Percentiles rank a stretch among this genome's conserved stretches.
Evolutionary conservation across 2,113 vertebrate genomes (phyloP).

Genomic region (Benitochromis conjunctus): DNA sequence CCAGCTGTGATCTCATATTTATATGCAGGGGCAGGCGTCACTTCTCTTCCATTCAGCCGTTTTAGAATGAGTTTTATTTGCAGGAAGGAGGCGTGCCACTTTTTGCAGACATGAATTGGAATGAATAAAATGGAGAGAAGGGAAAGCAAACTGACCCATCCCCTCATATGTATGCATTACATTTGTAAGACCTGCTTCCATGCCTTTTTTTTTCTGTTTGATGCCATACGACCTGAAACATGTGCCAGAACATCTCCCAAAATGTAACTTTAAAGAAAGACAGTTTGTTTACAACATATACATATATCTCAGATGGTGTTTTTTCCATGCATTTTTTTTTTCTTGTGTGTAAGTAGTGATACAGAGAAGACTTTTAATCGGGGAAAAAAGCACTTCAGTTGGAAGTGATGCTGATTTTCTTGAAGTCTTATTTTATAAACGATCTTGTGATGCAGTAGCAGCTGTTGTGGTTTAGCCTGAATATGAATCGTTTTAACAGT

Average conservation of each 20-base stretch:
- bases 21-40: constrained; percentile 57
- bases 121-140: background rate
- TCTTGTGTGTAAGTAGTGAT: constrained; percentile 1
- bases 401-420: constrained; percentile 8
- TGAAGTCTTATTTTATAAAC: constrained; percentile 44
- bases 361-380: background rate
- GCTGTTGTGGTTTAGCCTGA: background rate
- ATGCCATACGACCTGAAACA: constrained; percentile 73
- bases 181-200: constrained; percentile 75
- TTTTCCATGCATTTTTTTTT: constrained; percentile 47
- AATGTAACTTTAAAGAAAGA: background rate
- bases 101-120: background rate
- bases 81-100: background rate
- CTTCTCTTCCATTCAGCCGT: constrained; percentile 10
- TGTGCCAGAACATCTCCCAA: constrained; percentile 55
- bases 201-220: constrained; percentile 61
- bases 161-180: constrained; percentile 46
- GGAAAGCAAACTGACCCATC: background rate
- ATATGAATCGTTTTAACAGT: background rate
- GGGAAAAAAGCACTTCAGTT: constrained; percentile 33
- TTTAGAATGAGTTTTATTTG: constrained; percentile 2
- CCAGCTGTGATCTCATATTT: constrained; percentile 77
- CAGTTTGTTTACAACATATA: constrained; percentile 78
- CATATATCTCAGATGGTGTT: constrained; percentile 72
- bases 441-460: background rate